These are phyloP conservation scores for Latrodectus geometricus DNA, from an alignment of 1,140 invertebrate genomes.

Conservation along the genomic window DNA sequence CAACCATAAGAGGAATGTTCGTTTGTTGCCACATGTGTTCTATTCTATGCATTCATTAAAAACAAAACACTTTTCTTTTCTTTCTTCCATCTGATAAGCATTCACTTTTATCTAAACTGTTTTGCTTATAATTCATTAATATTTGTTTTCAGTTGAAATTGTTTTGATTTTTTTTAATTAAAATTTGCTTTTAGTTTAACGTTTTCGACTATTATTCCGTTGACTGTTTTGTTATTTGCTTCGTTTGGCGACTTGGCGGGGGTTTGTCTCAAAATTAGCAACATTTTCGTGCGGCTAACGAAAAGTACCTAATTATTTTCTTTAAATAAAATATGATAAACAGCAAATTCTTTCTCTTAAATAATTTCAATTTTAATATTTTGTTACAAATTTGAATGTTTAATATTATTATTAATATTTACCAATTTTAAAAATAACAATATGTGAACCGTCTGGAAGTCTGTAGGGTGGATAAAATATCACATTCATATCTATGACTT, in stretches of 20 bases:
- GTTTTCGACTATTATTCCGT: no score
- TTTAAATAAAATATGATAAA: not conserved
- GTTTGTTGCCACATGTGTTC: no score
- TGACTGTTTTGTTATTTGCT: slow-evolving; percentile 7
- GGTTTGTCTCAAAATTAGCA: not conserved
- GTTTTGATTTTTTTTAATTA: no score
- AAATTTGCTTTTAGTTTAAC: no score
- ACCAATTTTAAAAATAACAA: not conserved
- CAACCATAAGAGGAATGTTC: no score
- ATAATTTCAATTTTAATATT: no score
- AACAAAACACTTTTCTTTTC: not conserved
- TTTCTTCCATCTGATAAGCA: slow-evolving; percentile 3
- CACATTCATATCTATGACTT: not conserved
- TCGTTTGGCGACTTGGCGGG: not conserved
- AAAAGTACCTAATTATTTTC: no score
- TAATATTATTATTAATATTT: not conserved
- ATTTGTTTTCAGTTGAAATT: no score
- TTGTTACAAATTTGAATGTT: no score
- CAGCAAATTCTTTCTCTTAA: not conserved
- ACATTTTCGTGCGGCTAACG: not conserved
- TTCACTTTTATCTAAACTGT: no score
- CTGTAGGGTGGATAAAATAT: not conserved
- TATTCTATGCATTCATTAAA: no score
- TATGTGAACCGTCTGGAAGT: not conserved
- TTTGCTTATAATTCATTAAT: no score